These are phyloP conservation scores for Argyresthia goedartella DNA, from an alignment of 2,888 invertebrate genomes.

Conservation along the genomic window DNA sequence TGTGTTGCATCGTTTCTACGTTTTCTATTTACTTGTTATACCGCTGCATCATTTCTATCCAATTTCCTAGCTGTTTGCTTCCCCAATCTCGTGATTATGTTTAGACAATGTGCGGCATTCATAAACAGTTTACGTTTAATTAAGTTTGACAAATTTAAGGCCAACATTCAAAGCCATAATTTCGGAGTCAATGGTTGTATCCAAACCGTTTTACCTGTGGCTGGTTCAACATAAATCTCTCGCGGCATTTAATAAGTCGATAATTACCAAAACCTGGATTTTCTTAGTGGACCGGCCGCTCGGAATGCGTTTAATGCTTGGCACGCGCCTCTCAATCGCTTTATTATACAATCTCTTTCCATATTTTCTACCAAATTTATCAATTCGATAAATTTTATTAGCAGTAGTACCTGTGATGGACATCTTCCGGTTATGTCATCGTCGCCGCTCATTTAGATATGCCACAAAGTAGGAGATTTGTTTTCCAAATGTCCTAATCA, in stretches of 20 bases:
- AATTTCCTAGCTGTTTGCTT: too few species aligned
- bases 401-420: slow-evolving; percentile 38
- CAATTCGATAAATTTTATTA: slow-evolving; percentile 51
- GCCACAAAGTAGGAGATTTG: slow-evolving; percentile 36
- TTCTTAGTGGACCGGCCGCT: slow-evolving; percentile 27
- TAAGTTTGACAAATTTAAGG: neutral
- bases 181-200: slow-evolving; percentile 28
- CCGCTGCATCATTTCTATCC: neutral
- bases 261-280: slow-evolving; percentile 46
- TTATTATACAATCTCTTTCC: slow-evolving; percentile 50
- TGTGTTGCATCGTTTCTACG: slow-evolving; percentile 20
- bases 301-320: slow-evolving; percentile 35
- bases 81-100: too few species aligned
- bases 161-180: slow-evolving; percentile 14
- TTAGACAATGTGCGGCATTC: neutral
- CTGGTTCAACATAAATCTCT: slow-evolving; percentile 39
- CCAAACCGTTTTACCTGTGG: slow-evolving; percentile 32
- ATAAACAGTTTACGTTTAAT: neutral
- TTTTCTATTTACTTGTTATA: neutral
- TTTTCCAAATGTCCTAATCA: neutral
- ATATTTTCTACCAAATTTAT: slow-evolving; percentile 43
- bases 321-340: slow-evolving; percentile 52
- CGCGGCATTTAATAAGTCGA: slow-evolving; percentile 43
- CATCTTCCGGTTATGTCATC: slow-evolving; percentile 37
- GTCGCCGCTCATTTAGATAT: slow-evolving; percentile 32